Conservation (phyloP, 2,113 vertebrate species). For the Caranx ignobilis region DNA sequence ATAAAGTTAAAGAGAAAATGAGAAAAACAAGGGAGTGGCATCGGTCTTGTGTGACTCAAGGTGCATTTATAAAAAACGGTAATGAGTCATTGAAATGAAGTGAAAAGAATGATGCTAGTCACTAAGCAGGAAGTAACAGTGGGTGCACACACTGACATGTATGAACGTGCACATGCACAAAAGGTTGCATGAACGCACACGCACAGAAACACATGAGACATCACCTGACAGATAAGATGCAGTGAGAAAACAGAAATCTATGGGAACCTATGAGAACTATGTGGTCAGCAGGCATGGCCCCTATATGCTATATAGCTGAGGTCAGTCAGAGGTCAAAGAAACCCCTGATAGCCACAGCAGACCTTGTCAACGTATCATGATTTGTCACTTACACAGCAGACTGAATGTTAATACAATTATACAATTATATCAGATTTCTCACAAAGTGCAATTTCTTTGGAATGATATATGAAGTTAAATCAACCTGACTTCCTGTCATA, state of each 20-base stretch:
- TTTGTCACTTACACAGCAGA: neutral
- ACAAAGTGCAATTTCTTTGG: neutral
- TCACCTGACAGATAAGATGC: neutral
- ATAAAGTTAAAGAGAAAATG: neutral
- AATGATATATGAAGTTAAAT: neutral
- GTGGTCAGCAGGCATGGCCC: slow-evolving; percentile 25
- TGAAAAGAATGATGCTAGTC: slow-evolving; percentile 35
- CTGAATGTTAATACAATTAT: neutral
- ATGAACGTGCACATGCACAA: slow-evolving; percentile 19
- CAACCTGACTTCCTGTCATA: neutral
- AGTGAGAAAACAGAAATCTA: neutral
- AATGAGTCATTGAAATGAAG: slow-evolving; percentile 51
- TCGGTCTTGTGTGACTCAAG: slow-evolving; percentile 22
- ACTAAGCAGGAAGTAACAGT: slow-evolving; percentile 33
- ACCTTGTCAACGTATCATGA: neutral
- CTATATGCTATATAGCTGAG: neutral
- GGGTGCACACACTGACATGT: slow-evolving; percentile 5
- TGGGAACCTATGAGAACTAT: neutral
- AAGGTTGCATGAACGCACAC: neutral
- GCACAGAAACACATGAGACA: neutral
- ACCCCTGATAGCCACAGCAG: neutral
- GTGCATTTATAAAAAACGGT: neutral
- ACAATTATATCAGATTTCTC: too few species aligned
- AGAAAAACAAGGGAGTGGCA: slow-evolving; percentile 14
- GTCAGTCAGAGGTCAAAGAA: neutral